phyloP scores from a whole-genome alignment of 1,140 invertebrate species.

The Aphaenogaster rudis region DNA sequence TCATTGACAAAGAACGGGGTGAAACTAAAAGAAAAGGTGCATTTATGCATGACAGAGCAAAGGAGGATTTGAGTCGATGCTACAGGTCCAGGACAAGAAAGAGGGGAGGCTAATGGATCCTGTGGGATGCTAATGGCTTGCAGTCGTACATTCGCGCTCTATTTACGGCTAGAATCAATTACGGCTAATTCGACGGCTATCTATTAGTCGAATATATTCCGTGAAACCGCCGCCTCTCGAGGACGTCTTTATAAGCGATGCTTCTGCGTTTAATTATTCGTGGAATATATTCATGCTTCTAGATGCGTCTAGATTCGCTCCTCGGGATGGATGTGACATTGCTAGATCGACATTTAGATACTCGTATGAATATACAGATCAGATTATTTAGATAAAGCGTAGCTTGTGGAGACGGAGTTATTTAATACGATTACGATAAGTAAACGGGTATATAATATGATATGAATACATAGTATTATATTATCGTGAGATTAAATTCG shows the following conservation, averaged over 20 bases:
- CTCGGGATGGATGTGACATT: slow-evolving; percentile 7
- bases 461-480: neutral
- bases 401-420: slow-evolving; percentile 1
- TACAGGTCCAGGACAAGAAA: slow-evolving; percentile 62
- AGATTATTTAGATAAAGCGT: slow-evolving; percentile 50
- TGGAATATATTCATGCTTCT: slow-evolving; percentile 8
- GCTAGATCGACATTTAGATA: slow-evolving; percentile 21
- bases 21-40: neutral
- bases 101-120: slow-evolving; percentile 75
- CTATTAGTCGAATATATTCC: slow-evolving; percentile 75
- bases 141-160: slow-evolving; percentile 62
- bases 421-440: slow-evolving; percentile 22
- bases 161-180: slow-evolving; percentile 74
- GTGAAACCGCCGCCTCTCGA: slow-evolving; percentile 50
- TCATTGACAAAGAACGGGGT: neutral
- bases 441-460: neutral
- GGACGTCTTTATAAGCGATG: slow-evolving; percentile 69
- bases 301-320: slow-evolving; percentile 3
- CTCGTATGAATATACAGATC: slow-evolving; percentile 21
- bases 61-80: slow-evolving; percentile 65
- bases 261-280: slow-evolving; percentile 47
- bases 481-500: neutral
- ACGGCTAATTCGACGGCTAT: slow-evolving; percentile 75
- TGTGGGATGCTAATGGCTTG: slow-evolving; percentile 76
- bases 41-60: slow-evolving; percentile 3